Evolutionary conservation across 2,888 invertebrate genomes (phyloP), one percentile per base, ranked within the genome.

Genomic region (Bellardia pandia): DNA sequence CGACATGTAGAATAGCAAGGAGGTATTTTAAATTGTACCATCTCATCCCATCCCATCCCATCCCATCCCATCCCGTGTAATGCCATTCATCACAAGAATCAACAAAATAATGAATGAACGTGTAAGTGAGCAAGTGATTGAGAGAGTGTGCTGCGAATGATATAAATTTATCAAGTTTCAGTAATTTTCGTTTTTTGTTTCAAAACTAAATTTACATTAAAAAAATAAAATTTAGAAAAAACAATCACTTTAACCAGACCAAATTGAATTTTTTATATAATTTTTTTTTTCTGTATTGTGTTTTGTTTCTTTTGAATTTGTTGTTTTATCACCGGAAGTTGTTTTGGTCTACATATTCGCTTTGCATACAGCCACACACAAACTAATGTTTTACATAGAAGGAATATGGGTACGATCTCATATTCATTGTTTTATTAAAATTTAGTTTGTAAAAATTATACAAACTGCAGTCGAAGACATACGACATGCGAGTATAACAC

Each of bases 281-380:
- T 42, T 30, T 60, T 69, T 53, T 56, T 45, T 77, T 14, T 51
- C 23, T 23, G 37, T 45, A 30, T 16, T 64, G 71, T 56, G 37
- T 48, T 77, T 72, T 33, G 60, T 82, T 72, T 72, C 60, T 74
- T 33, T 78, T 78, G 75, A 62, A 64, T 82, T 71, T 79, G 84
- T 77, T 75, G 78, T 87, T 89, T 89, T 90, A 90, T 90, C 90
- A 86, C 90, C 89, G 90, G 90, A 90, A 90, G 88, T 89, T 88
- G 88, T 87, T 85, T 87, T 87, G 87, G 85, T 87, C 87, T 82
- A 87, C 87, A 87, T 87, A 87, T 75, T 78, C 76, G 71, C 40
- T 62, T 71, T 64, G 53, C 62, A 79, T 48, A 78, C 16, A 62
- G 11, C 14, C 30, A 51, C 23, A 13, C 75, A 45, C 33, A 30